A percentile compares a stretch with the other conserved stretches of the same genome.
phyloP scores from a whole-genome alignment of 2,113 vertebrate genomes.

The Meriones unguiculatus region DNA sequence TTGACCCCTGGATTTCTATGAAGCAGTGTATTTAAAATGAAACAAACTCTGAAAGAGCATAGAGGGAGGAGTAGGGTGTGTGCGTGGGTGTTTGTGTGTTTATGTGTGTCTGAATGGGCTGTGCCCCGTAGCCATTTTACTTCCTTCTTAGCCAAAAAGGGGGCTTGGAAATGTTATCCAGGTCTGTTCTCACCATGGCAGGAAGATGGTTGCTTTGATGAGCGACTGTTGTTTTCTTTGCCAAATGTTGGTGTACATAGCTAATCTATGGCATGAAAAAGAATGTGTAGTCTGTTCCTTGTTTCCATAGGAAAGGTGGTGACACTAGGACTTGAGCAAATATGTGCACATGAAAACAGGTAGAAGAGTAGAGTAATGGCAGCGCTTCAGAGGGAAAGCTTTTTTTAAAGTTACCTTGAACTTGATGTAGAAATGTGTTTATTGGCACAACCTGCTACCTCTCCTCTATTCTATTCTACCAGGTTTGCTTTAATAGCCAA shows the following conservation, averaged over 20 bases:
- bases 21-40: background rate
- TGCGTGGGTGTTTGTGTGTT: too few relatives aligned
- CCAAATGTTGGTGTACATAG: background rate
- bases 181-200: background rate
- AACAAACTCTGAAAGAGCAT: background rate
- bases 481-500: slow-evolving; percentile 18
- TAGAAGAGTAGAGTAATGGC: background rate
- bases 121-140: background rate
- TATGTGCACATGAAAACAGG: background rate
- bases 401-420: background rate
- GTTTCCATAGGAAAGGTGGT: background rate
- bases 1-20: background rate
- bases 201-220: background rate
- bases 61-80: background rate
- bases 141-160: background rate
- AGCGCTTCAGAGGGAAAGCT: slow-evolving; percentile 16
- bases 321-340: background rate
- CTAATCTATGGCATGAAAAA: background rate
- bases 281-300: background rate
- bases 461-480: background rate
- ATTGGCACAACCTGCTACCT: background rate
- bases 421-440: background rate
- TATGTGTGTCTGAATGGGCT: too few relatives aligned
- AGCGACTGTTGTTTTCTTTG: background rate
- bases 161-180: background rate